Base-by-base conservation (phyloP, 2,797 vertebrate species). In the Mus spretus region DNA sequence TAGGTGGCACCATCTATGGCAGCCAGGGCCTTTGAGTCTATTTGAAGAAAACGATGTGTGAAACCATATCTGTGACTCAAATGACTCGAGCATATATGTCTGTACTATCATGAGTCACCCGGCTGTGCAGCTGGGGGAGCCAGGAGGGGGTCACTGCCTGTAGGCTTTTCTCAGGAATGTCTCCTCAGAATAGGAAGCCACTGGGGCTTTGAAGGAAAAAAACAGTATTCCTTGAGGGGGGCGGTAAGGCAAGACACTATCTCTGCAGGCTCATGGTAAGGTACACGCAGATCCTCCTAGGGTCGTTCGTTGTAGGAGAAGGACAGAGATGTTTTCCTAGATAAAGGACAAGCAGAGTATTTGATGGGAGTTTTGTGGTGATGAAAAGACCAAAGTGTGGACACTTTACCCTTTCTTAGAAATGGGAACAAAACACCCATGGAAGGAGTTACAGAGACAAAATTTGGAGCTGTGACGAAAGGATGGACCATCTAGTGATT, bases 31-130 rank as follows among this genome's bases (percentile, higher is more conserved):
- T 87, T 47, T 17, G 70, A 37, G 89, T 70, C 26, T 91, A 37
- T 89, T 94, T 83, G 77, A 67, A 96, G 79, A 34, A 92, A 87
- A 84, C 47, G 53, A 1, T 20, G 40, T 4, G 10, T 85, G 59
- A 91, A 94, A 59, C 82, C 28, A n/a, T 88, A 75, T 91, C 72
- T 88, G 34, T 96, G 94, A 78, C 28, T 90, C 55, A 40, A 57
- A 74, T 79, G 92, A 78, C 65, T 90, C n/a, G 59, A 87, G n/a
- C 10, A 24, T 67, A 50, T 84, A 90, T 86, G 53, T 53, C 50
- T 88, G 26, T 75, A 53, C 70, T 72, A 44, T 72, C 89, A 83
- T 77, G 92, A 88, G n/a, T 96, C 50, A 63, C 40, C 77, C 8
- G 70, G 67, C 26, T 65, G 24, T 67, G 53, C 59, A 91, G 70